phyloP scores from a whole-genome alignment of 2,888 invertebrate species.

The Masnerella sp. region DNA sequence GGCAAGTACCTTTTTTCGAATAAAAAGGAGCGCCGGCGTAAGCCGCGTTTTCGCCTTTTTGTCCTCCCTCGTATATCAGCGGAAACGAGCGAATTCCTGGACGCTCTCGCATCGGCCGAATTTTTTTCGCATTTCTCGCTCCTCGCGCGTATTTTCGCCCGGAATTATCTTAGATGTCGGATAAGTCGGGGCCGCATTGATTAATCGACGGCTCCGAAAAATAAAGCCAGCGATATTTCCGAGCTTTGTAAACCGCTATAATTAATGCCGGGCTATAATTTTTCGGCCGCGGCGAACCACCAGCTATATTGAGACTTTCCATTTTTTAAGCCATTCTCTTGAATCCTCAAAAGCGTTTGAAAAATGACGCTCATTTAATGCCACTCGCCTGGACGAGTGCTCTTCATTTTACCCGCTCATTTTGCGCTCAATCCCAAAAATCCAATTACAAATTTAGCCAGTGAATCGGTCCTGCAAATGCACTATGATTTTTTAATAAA shows the following conservation, averaged over 20 bases:
- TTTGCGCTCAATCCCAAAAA: conserved; percentile 21
- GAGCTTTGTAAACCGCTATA: conserved; percentile 49
- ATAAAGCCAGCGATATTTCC: conserved; percentile 40
- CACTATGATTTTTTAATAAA: too few species aligned
- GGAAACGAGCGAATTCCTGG: conserved; percentile 42
- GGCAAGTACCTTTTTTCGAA: conserved; percentile 43
- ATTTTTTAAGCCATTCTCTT: conserved; percentile 39
- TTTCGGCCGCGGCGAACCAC: conserved; percentile 19
- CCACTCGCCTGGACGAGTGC: conserved; percentile 3
- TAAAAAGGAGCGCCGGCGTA: conserved; percentile 31
- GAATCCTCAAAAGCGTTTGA: conserved; percentile 37
- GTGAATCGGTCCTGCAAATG: too few species aligned
- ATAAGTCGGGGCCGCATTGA: too few species aligned
- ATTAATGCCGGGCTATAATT: conserved; percentile 49
- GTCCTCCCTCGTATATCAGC: conserved; percentile 36
- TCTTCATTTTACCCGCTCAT: conserved; percentile 24
- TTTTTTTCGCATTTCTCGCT: conserved; percentile 20
- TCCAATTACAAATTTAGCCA: too few species aligned
- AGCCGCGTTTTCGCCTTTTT: conserved; percentile 22
- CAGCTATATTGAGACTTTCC: conserved; percentile 44
- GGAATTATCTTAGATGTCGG: too few species aligned
- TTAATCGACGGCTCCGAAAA: too few species aligned
- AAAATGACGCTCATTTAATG: conserved; percentile 28
- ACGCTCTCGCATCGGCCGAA: conserved; percentile 19
- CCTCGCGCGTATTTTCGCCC: background rate